Base-by-base conservation (phyloP, 2,888 invertebrate genomes). In the Rugalucina vietnamica region DNA sequence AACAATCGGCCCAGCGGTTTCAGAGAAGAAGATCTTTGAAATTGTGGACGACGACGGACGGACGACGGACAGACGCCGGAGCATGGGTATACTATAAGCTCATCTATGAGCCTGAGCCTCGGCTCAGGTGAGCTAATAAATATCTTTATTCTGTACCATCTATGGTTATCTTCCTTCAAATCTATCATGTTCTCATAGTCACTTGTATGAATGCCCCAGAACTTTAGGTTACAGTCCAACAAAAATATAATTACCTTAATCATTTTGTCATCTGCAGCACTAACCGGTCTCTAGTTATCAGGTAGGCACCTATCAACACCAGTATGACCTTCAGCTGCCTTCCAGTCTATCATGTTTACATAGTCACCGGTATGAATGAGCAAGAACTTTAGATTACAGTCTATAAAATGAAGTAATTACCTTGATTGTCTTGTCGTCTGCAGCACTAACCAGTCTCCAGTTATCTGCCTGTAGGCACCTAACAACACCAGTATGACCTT, bases 371-470 rank as follows among this genome's bases (percentile, higher is more conserved):
- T 94, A n/a, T n/a, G n/a, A 29, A 95, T 89, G 84, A 95, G 94
- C 96, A 96, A 96, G 84, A 96, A 95, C 89, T 95, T 95, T 81
- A 96, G 95, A 79, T 95, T 94, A 85, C 95, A 94, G 89, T 96
- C 96, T n/a, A n/a, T n/a, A n/a, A n/a, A n/a, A n/a, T n/a, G n/a
- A n/a, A n/a, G n/a, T n/a, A n/a, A n/a, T n/a, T n/a, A 95, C 95
- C 94, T 96, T 96, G 49, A 96, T 92, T 12, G 96, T 96, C 88
- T 95, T 95, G 90, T 96, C 96, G 92, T 96, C 96, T 14, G 95
- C 95, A 43, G 95, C 96, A 93, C 95, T 95, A n/a, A 96, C 95
- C n/a, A 96, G 94, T 50, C 95, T 91, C 95, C 95, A 95, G 36
- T 94, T 93, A 90, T 96, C 96, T 1, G 95, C 95, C 89, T 96